A percentile compares a stretch with the other conserved stretches of the same genome.
Evolutionary conservation across 64 coral and sea anemone species (phyloP).

Genomic region (Cladopsammia gracilis): DNA sequence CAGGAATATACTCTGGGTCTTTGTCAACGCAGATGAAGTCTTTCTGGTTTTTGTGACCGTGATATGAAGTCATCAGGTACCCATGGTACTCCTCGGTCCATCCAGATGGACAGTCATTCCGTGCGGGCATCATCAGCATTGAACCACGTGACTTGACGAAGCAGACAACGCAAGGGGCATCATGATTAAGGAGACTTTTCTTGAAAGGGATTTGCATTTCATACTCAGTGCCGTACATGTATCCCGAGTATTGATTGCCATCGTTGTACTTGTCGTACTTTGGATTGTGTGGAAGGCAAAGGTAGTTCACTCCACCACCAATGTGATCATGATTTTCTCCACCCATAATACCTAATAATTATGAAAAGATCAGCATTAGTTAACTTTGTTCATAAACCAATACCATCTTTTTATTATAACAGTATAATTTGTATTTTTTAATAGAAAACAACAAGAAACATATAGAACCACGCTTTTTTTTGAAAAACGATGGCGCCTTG

Average conservation of each 20-base stretch:
- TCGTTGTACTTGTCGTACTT: slow-evolving; percentile 30
- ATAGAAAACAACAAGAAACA: no score
- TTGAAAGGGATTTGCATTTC: slow-evolving; percentile 39
- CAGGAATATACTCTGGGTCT: not conserved
- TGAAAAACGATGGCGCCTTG: no score
- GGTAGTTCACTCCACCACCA: slow-evolving; percentile 51
- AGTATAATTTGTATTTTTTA: no score
- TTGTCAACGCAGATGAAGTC: slow-evolving; percentile 58
- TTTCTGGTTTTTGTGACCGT: not conserved
- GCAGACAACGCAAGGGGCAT: slow-evolving; percentile 40
- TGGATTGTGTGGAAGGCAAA: slow-evolving; percentile 58
- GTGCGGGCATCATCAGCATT: slow-evolving; percentile 51
- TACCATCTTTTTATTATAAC: no score
- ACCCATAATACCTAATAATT: no score
- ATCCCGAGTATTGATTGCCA: not conserved
- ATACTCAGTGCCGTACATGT: slow-evolving; percentile 54
- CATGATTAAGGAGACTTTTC: slow-evolving; percentile 4
- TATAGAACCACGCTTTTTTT: no score
- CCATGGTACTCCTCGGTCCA: slow-evolving; percentile 45
- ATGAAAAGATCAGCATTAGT: no score
- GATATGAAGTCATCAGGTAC: slow-evolving; percentile 44
- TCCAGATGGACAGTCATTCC: slow-evolving; percentile 34
- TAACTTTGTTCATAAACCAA: no score
- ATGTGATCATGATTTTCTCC: no score
- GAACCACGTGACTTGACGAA: slow-evolving; percentile 42